These are phyloP conservation scores for Ptychoptera albimana DNA, from an alignment of 2,888 invertebrate genomes.

Conservation along the genomic window DNA sequence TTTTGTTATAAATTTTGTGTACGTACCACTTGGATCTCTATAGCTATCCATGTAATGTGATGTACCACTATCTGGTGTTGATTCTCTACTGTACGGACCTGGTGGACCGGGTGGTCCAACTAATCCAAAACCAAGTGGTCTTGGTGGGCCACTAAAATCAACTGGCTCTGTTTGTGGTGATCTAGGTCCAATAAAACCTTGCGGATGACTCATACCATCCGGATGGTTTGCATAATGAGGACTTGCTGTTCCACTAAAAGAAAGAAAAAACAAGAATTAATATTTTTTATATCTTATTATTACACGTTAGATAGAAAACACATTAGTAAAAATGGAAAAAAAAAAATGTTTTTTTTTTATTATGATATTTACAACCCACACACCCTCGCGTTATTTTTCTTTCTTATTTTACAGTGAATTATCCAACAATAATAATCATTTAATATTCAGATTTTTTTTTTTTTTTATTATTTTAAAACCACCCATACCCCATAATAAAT, in stretches of 20 bases:
- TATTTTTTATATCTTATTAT: too few species aligned
- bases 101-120: constrained; percentile 35
- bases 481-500: too few species aligned
- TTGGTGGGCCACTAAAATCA: constrained; percentile 50
- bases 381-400: too few species aligned
- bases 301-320: too few species aligned
- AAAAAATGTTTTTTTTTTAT: too few species aligned
- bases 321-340: too few species aligned
- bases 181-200: constrained; percentile 38
- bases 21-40: constrained; percentile 67
- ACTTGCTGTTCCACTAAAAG: constrained; percentile 36
- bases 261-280: constrained; percentile 9
- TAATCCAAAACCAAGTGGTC: constrained; percentile 41
- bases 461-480: too few species aligned
- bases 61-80: constrained; percentile 76
- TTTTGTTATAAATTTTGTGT: too few species aligned
- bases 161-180: constrained; percentile 55
- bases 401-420: too few species aligned
- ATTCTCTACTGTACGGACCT: constrained; percentile 64
- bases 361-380: too few species aligned
- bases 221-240: constrained; percentile 39
- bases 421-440: too few species aligned
- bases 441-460: too few species aligned
- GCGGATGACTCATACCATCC: constrained; percentile 31
- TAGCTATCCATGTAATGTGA: constrained; percentile 81